Evolutionary conservation across 2,888 invertebrate species (phyloP), one percentile per base, ranked within the genome.

Genomic region (Lordiphosa andalusiaca): DNA sequence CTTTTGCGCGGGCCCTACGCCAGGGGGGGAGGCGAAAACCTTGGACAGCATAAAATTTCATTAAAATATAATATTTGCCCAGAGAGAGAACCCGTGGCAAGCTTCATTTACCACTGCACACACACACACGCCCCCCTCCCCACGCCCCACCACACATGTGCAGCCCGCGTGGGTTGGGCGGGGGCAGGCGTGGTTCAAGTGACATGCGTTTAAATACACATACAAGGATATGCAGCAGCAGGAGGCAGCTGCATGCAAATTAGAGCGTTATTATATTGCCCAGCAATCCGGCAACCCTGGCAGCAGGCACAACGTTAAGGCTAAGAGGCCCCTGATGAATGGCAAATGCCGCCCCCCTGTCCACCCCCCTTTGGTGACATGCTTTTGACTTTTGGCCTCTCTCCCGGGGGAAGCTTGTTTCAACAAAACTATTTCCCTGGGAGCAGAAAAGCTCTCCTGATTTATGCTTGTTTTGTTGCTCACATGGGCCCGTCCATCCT

Each of bases 21-120:
- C n/a, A n/a, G 57, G 54, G 33, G 41, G 4, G 23, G 13, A 12
- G 23, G 23, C 12, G 23, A 6, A 37, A 59, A 44, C 67, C 60
- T 67, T 66, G 59, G 65, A 48, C 21, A 33, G 44, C 64, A 84
- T 84, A 65, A 62, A 81, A 77, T 72, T 80, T 77, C 74, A 71
- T 80, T 84, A 81, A 84, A 81, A 71, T 63, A 77, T 71, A 84
- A 73, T 81, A 80, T 70, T 72, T 83, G 69, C 68, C 23, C 25
- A 42, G 16, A 48, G 53, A 4, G 13, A 35, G 52, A 19, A 19
- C 25, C 9, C 2, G 3, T 12, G 25, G 52, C 61, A 52, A 67
- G 74, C 65, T 74, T 71, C 75, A 76, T 77, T 78, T 78, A 62
- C 55, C 57, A 47, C 42, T 50, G 39, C 49, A 33, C 39, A 33